Evolutionary conservation across 2,797 vertebrate species (phyloP), one percentile per base, ranked within the genome.

Genomic region (Propithecus perrieri): DNA sequence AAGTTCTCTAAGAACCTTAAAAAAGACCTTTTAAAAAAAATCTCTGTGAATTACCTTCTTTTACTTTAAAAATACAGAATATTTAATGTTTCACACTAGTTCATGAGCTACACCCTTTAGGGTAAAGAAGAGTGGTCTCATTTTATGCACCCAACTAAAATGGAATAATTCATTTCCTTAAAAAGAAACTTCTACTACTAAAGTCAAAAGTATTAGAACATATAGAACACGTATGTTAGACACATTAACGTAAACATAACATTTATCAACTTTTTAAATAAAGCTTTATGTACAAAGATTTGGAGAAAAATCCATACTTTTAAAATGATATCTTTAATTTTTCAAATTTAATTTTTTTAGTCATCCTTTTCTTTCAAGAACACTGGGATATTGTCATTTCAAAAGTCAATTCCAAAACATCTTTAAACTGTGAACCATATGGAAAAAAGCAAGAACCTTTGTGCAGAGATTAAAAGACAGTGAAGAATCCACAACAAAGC

Each of bases 1-100:
- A 97, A 95, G 88, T 97, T 97, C 75, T 97, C 90, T 90, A 88
- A 96, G 92, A 96, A 95, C 80, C 72, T 96, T 92, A 61, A 95
- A 94, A 96, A 97, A 95, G 69, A 80, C 46, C n/a, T 86, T 89
- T 95, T 89, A 91, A 33, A 96, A 97, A 92, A 97, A 92, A 84
- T 71, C 46, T 95, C 94, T 95, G 59, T 59, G 85, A 97, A 84
- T 95, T 97, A 94, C 92, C 78, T 97, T 94, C 85, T 96, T 93
- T 96, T 87, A 43, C 87, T 85, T 96, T 71, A 93, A 97, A 97
- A 97, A 91, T 95, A 95, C 9, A 85, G 11, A 94, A 50, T 88
- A 33, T 41, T 94, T 53, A 72, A 4, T 91, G 63, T 59, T 94
- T 84, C 71, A 35, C 24, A 69, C 35, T 97, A 91, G 78, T 84